A percentile compares a stretch with the other conserved stretches of the same genome.
phyloP scores from a whole-genome alignment of 2,888 invertebrate genomes.

The Amblyjoppa fuscipennis region DNA sequence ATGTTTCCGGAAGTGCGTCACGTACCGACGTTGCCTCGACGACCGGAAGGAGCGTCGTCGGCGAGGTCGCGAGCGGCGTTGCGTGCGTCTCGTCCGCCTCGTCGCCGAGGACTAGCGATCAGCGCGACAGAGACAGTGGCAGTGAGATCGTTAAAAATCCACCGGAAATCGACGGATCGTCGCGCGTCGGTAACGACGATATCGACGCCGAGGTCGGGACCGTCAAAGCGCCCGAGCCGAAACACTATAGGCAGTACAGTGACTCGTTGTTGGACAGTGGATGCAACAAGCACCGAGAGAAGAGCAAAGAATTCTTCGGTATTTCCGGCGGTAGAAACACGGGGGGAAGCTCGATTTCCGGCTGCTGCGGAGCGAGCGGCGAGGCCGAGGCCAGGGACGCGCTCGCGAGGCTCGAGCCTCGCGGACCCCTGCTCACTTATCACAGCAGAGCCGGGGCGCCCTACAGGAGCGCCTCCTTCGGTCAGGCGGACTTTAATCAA shows the following conservation, averaged over 20 bases:
- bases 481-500: constrained; percentile 91
- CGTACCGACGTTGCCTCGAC: constrained; percentile 60
- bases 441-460: constrained; percentile 85
- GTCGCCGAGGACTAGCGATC: constrained; percentile 37
- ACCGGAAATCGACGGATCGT: constrained; percentile 24
- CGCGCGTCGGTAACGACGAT: constrained; percentile 40
- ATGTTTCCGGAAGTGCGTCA: constrained; percentile 38
- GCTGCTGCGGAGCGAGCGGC: constrained; percentile 68
- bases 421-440: constrained; percentile 77
- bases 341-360: constrained; percentile 64
- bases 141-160: constrained; percentile 45
- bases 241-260: constrained; percentile 80
- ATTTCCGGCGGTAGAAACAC: constrained; percentile 65
- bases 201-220: constrained; percentile 22
- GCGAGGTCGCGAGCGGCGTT: background rate
- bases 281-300: constrained; percentile 69
- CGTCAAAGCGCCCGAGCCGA: constrained; percentile 52
- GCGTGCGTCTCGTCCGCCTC: constrained; percentile 24
- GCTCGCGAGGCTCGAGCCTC: constrained; percentile 79
- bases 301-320: constrained; percentile 63
- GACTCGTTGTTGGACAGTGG: constrained; percentile 80
- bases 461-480: constrained; percentile 94
- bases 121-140: constrained; percentile 60
- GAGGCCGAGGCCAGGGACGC: constrained; percentile 81
- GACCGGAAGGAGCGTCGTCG: constrained; percentile 63